These are phyloP conservation scores for Sphaerophoria taeniata DNA, from an alignment of 2,888 invertebrate species.

Conservation along the genomic window DNA sequence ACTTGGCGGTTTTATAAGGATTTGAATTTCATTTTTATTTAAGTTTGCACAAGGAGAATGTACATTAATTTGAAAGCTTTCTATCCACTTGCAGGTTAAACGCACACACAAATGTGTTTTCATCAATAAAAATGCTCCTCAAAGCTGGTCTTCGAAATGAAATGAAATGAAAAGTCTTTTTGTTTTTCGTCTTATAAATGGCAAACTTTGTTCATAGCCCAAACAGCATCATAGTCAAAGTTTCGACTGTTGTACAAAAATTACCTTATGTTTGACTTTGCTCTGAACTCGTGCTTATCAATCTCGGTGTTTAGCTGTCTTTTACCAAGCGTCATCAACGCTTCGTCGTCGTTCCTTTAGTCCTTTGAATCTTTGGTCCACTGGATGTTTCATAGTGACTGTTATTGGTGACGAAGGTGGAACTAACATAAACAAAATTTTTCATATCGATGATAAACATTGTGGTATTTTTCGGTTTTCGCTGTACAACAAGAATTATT, in stretches of 20 bases:
- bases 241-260: slow-evolving; percentile 46
- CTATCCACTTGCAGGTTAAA: background rate
- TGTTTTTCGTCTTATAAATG: slow-evolving; percentile 11
- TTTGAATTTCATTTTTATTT: slow-evolving; percentile 22
- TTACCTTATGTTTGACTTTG: slow-evolving; percentile 65
- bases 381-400: background rate
- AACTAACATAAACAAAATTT: slow-evolving; percentile 65
- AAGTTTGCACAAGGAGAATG: background rate
- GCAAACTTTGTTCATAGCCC: slow-evolving; percentile 51
- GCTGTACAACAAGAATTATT: background rate
- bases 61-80: slow-evolving; percentile 23
- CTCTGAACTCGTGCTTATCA: slow-evolving; percentile 63
- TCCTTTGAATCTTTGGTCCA: background rate
- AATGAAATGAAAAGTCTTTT: background rate
- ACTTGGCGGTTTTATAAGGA: slow-evolving; percentile 15
- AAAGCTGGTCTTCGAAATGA: slow-evolving; percentile 6
- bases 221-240: slow-evolving; percentile 41
- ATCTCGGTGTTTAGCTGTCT: slow-evolving; percentile 52
- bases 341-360: background rate
- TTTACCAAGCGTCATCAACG: background rate
- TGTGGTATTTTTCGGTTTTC: slow-evolving; percentile 29
- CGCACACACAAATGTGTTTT: background rate
- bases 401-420: background rate
- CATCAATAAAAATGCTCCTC: slow-evolving; percentile 15
- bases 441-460: slow-evolving; percentile 62